phyloP scores from a whole-genome alignment of 2,113 vertebrate species.

The Alethe castanea region DNA sequence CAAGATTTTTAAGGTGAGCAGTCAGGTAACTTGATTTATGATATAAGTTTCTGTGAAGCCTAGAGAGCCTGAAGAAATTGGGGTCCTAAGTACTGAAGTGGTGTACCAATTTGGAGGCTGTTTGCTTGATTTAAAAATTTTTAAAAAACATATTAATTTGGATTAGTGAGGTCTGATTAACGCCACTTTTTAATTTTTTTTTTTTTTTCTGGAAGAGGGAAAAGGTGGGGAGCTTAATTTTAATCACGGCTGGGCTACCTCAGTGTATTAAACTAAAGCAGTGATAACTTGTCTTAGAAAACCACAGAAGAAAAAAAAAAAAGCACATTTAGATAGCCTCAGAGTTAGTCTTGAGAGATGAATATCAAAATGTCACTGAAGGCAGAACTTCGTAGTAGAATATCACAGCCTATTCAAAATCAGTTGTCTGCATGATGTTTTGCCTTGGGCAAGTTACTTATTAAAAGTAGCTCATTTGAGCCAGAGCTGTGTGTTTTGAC shows the following conservation, averaged over 20 bases:
- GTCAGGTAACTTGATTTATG: not conserved
- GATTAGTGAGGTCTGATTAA: not conserved
- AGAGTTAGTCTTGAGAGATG: not conserved
- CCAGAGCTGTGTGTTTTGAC: not conserved
- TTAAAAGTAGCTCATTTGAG: not conserved
- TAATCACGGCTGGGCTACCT: not conserved
- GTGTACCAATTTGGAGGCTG: not conserved
- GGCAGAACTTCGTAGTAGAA: not conserved
- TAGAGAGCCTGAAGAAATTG: not conserved
- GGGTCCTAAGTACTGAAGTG: not conserved
- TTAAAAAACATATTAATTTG: not conserved
- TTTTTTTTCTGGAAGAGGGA: not conserved
- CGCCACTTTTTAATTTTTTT: no score
- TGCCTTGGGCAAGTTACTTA: not conserved
- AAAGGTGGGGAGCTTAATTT: not conserved
- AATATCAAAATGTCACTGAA: not conserved
- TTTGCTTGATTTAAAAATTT: not conserved
- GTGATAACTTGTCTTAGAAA: not conserved
- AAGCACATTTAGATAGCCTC: not conserved
- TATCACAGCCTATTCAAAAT: not conserved
- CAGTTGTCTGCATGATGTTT: not conserved
- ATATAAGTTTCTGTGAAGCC: not conserved
- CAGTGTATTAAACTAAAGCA: not conserved
- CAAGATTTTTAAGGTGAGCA: not conserved
- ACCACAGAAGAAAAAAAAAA: not conserved